These are phyloP conservation scores for Gastracanthus pulcherrimus DNA, from an alignment of 2,888 invertebrate species.

Conservation along the genomic window DNA sequence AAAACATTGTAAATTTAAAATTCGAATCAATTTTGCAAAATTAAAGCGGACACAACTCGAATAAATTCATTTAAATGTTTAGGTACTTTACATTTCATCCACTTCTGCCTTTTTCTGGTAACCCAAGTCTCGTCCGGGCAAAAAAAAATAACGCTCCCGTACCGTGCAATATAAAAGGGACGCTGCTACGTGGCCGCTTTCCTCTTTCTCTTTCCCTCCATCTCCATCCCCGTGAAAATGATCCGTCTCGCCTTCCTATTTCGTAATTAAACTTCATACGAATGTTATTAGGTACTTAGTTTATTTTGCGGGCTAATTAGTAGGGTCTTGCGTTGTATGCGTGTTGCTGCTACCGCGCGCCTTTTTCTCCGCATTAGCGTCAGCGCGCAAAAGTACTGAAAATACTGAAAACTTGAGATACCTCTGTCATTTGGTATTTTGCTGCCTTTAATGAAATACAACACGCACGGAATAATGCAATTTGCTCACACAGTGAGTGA, in stretches of 20 bases:
- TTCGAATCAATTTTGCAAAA: too few species aligned
- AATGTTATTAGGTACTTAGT: slow-evolving; percentile 21
- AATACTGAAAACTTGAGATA: not conserved
- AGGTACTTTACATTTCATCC: too few species aligned
- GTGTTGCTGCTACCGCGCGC: not conserved
- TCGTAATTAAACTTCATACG: slow-evolving; percentile 37
- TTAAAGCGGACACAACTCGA: too few species aligned
- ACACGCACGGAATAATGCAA: not conserved
- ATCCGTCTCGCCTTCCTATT: slow-evolving; percentile 6
- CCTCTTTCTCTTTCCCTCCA: too few species aligned
- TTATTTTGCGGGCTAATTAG: slow-evolving; percentile 38
- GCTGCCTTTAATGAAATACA: not conserved
- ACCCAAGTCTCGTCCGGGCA: too few species aligned
- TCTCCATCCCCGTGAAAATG: slow-evolving; percentile 11
- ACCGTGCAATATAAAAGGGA: not conserved
- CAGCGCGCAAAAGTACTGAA: not conserved
- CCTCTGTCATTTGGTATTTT: not conserved
- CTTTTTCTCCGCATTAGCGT: not conserved
- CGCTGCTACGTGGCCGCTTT: not conserved
- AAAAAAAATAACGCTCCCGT: too few species aligned
- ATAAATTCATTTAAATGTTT: too few species aligned
- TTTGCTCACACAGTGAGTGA: not conserved
- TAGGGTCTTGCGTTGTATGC: not conserved
- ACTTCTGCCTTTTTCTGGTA: too few species aligned
- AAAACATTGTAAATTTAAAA: too few species aligned